Conservation (phyloP, 2,797 vertebrate genomes). For the Uromys caudimaculatus region DNA sequence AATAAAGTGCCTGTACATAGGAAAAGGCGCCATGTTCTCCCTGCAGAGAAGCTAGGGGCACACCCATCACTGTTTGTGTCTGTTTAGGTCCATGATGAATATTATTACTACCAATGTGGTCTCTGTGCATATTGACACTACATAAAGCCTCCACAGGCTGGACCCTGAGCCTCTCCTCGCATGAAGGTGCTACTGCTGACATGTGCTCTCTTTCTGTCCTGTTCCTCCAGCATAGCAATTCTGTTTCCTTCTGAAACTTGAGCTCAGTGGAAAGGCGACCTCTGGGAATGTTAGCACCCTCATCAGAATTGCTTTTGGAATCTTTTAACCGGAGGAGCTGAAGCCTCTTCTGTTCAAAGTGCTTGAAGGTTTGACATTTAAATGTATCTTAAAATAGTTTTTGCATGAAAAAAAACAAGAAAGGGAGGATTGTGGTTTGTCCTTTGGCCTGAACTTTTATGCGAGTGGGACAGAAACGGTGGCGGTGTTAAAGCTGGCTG, state of each 20-base stretch:
- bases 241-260: conserved; percentile 58
- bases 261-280: conserved; percentile 23
- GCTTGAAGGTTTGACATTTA: conserved; percentile 76
- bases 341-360: conserved; percentile 69
- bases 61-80: neutral
- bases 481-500: conserved; percentile 54
- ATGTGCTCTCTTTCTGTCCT: neutral
- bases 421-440: conserved; percentile 76
- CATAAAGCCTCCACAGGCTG: neutral
- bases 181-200: neutral
- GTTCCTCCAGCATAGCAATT: neutral
- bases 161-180: neutral
- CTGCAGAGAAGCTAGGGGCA: neutral
- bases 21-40: neutral
- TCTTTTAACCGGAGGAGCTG: conserved; percentile 55
- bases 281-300: conserved; percentile 45
- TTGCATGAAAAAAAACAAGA: conserved; percentile 75
- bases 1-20: conserved; percentile 52
- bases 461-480: conserved; percentile 65
- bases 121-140: neutral
- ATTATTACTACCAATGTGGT: neutral
- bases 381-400: conserved; percentile 80
- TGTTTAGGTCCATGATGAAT: conserved; percentile 2
- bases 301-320: neutral
- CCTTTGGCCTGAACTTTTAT: conserved; percentile 75